phyloP scores from a whole-genome alignment of 2,888 invertebrate species.

The Ernsta delagoae region DNA sequence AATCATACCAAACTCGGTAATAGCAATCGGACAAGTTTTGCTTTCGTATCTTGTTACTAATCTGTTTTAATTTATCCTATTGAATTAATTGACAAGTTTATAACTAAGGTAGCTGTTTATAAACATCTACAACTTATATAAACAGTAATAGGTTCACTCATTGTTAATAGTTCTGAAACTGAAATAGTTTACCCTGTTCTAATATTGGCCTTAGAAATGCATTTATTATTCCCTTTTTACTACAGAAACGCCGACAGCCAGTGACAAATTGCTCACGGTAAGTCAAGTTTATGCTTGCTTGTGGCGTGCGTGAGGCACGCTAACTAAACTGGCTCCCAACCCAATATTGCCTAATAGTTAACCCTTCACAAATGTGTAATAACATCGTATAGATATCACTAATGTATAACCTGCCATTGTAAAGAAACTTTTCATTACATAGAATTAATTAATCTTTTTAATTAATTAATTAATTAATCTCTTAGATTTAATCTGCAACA shows the following conservation, averaged over 20 bases:
- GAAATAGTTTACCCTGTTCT: background rate
- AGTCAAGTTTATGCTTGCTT: background rate
- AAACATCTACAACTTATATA: background rate
- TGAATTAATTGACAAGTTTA: background rate
- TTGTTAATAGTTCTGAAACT: background rate
- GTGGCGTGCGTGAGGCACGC: constrained; percentile 31
- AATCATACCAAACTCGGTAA: constrained; percentile 13
- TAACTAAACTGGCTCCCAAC: background rate
- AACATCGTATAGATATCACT: no score
- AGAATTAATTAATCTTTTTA: no score
- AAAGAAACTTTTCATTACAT: no score
- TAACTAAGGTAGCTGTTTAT: no score
- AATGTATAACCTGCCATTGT: background rate
- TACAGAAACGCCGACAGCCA: constrained; percentile 13
- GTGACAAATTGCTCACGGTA: constrained; percentile 25
- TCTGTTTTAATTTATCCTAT: constrained; percentile 1
- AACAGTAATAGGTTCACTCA: background rate
- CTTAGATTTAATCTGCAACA: no score
- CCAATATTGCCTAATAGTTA: background rate
- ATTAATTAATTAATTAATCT: no score
- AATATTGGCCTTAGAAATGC: background rate
- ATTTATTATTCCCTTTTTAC: constrained; percentile 1
- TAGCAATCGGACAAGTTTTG: background rate
- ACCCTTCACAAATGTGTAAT: background rate
- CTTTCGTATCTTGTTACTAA: constrained; percentile 7